Conservation (phyloP, 2,113 vertebrate genomes). For the Solenodon paradoxus region DNA sequence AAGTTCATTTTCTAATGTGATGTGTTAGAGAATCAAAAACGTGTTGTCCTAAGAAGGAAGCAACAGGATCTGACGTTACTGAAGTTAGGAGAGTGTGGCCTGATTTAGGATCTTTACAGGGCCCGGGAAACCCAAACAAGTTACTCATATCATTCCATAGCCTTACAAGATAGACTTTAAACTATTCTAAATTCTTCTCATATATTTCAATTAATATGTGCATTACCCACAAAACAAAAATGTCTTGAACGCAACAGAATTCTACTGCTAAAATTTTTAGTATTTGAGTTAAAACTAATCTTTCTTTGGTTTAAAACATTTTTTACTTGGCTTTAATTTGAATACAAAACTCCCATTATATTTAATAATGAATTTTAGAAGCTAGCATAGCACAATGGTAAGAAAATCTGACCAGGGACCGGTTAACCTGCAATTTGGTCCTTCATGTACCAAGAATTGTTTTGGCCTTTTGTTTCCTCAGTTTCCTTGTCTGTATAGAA, state of each 20-base stretch:
- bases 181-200: background rate
- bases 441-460: background rate
- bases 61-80: background rate
- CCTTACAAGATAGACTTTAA: slow-evolving; percentile 24
- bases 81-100: background rate
- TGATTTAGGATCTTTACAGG: background rate
- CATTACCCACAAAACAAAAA: slow-evolving; percentile 53
- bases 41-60: background rate
- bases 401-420: background rate
- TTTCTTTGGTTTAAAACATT: slow-evolving; percentile 50
- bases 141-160: background rate
- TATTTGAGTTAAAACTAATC: slow-evolving; percentile 44
- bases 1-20: background rate
- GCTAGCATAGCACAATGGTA: background rate
- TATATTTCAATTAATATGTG: background rate
- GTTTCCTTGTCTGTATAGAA: slow-evolving; percentile 54
- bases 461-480: background rate
- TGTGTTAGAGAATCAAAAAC: background rate
- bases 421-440: background rate
- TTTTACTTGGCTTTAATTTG: slow-evolving; percentile 16
- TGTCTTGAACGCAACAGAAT: slow-evolving; percentile 31
- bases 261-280: slow-evolving; percentile 21
- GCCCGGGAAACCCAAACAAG: slow-evolving; percentile 35
- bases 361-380: slow-evolving; percentile 53
- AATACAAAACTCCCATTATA: slow-evolving; percentile 44